Evolutionary conservation across 1,140 invertebrate genomes (phyloP).

Genomic region (Sycobia sp.): DNA sequence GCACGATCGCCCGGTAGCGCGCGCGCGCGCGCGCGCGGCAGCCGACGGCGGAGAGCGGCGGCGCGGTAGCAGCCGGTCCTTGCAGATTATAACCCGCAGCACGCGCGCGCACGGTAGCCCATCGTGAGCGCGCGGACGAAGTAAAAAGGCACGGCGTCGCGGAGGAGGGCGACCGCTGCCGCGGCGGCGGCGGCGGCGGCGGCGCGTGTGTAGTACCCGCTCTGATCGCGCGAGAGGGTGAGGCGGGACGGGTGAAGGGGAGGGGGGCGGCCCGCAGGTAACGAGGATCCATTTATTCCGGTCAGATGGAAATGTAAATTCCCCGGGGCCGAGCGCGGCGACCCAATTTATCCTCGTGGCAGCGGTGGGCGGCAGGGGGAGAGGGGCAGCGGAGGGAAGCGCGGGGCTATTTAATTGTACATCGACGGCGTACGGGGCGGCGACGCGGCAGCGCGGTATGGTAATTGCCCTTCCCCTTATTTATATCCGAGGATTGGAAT

Average conservation of each 20-base stretch:
- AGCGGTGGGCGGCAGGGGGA: constrained; percentile 26
- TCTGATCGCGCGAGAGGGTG: not conserved
- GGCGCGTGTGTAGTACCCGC: too few species aligned
- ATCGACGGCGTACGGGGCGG: constrained; percentile 13
- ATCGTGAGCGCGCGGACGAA: not conserved
- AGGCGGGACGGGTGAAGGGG: not conserved
- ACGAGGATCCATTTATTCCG: constrained; percentile 57
- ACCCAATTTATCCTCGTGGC: constrained; percentile 50
- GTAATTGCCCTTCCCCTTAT: constrained; percentile 52
- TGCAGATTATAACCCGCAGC: constrained; percentile 7
- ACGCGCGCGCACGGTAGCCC: not conserved
- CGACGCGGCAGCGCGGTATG: constrained; percentile 45
- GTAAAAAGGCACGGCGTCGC: not conserved
- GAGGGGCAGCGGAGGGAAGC: too few species aligned
- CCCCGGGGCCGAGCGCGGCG: too few species aligned
- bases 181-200: not conserved
- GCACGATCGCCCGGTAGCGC: constrained; percentile 20
- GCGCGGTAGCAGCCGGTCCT: too few species aligned
- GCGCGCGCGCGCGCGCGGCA: constrained; percentile 1
- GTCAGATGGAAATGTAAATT: constrained; percentile 55
- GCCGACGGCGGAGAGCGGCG: too few species aligned
- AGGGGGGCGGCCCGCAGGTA: constrained; percentile 38
- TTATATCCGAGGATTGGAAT: constrained; percentile 41
- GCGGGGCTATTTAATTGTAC: constrained; percentile 51
- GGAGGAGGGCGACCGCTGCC: not conserved